phyloP scores from a whole-genome alignment of 2,113 vertebrate genomes.

The Hyperopisus bebe region DNA sequence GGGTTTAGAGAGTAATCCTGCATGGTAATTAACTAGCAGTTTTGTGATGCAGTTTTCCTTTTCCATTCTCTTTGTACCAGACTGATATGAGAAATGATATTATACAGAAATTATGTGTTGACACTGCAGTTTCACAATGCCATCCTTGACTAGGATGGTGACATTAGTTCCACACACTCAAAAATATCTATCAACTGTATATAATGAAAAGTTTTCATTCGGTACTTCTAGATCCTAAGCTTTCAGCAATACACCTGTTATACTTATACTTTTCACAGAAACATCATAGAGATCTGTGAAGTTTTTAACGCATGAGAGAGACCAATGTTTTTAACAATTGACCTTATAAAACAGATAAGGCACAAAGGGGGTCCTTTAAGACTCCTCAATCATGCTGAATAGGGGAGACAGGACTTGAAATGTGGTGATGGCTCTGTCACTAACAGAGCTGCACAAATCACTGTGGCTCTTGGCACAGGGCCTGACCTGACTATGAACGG shows the following conservation, averaged over 20 bases:
- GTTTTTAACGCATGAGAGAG: background rate
- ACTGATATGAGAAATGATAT: background rate
- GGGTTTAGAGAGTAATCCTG: background rate
- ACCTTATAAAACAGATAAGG: background rate
- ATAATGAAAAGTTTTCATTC: background rate
- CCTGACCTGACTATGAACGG: constrained; percentile 76
- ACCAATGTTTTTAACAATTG: background rate
- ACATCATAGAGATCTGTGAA: background rate
- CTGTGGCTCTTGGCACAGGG: background rate
- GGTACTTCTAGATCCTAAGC: background rate
- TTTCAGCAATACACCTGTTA: background rate
- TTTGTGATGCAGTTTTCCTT: background rate
- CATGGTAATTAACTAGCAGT: background rate
- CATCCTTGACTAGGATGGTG: background rate
- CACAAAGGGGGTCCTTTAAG: background rate
- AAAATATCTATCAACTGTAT: background rate
- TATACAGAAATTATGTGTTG: background rate
- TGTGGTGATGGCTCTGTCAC: background rate
- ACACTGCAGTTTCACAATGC: background rate
- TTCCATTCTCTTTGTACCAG: background rate
- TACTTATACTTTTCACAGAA: background rate
- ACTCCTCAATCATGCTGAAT: background rate
- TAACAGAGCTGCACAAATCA: background rate
- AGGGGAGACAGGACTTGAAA: background rate
- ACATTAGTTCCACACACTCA: background rate